Evolutionary conservation across 2,888 invertebrate genomes (phyloP), one percentile per base, ranked within the genome.

Genomic region (Ophioninae sp.): DNA sequence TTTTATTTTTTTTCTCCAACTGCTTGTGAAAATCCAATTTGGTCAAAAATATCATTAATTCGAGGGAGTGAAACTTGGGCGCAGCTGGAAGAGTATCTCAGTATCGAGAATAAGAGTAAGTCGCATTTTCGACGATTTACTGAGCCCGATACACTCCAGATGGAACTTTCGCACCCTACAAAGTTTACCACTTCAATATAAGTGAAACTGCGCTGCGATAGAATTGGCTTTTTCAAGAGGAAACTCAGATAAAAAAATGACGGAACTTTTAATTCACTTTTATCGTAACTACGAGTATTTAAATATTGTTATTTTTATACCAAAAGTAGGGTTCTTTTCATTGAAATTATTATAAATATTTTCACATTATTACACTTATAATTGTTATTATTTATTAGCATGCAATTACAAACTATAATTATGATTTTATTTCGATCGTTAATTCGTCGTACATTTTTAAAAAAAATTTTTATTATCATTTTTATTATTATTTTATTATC

Each of bases 121-220:
- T 51, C 51, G 22, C 20, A 59, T 59, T 20, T 59, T 22, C 20
- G 0, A 59, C 59, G 59, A 59, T 51, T 56, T 44, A 17, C 8
- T 69, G n/a, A 30, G 7, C 23, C 51, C 9, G 51, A 56, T 44
- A 51, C 23, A 69, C 56, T 30, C n/a, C 5, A 69, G 51, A 5
- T n/a, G 30, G 23, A 44, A 23, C 22, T 44, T 23, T 44, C 20
- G 23, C 56, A 23, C 22, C 61, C 63, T 30, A 7, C 0, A 17
- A 65, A 81, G 71, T 81, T 41, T 0, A 13, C 51, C 22, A 56
- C 44, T 37, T 39, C 9, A 39, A 59, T 6, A 44, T 51, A 2
- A 67, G 23, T 41, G 13, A 51, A 58, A 73, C 37, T 64, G 30
- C 44, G 67, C 20, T 59, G 67, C 68, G 56, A 72, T 68, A 51